Base-by-base conservation (phyloP, 1,140 invertebrate genomes). In the Drosophila arizonae region DNA sequence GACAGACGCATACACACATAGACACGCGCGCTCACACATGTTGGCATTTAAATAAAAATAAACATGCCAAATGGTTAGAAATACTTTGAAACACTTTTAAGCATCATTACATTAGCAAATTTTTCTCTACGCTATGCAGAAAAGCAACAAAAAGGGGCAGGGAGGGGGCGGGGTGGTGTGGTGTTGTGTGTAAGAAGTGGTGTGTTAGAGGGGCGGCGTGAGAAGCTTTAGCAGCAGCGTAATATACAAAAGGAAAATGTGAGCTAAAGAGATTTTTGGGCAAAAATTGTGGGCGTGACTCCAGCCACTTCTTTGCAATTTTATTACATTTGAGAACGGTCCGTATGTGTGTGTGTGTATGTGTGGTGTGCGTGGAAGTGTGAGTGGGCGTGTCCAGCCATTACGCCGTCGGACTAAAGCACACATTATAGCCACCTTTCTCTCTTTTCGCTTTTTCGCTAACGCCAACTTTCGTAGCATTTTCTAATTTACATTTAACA, bases 21-120 rank as follows among this genome's bases (percentile, higher is more conserved):
- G 15, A 52, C 39, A 60, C 1, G 28, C 21, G 11, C 9, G 10
- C 50, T 55, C 33, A 68, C 67, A 84, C 74, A 85, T 77, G 81
- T 61, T 54, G 74, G 78, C 75, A 86, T 86, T 81, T 82, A 81
- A 86, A 86, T 86, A 82, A 87, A 87, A 86, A 87, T 87, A 86
- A 86, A 87, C 82, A 86, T 79, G 76, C 68, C 72, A 76, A 81
- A 77, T 77, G 76, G 66, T 67, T 61, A 67, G 65, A 73, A 76
- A 86, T 87, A 79, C 81, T 87, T 87, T 87, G 82, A 87, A 86
- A 86, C 81, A 86, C 81, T 86, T 86, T 86, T 86, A 86, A 86
- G 81, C 82, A 87, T 86, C 81, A 86, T 86, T 86, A 86, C 82
- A 86, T 86, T 86, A 86, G 81, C 82, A 87, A 86, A 87, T 86